These are phyloP conservation scores for Brachylomia viminalis DNA, from an alignment of 2,888 invertebrate genomes.

Conservation along the genomic window DNA sequence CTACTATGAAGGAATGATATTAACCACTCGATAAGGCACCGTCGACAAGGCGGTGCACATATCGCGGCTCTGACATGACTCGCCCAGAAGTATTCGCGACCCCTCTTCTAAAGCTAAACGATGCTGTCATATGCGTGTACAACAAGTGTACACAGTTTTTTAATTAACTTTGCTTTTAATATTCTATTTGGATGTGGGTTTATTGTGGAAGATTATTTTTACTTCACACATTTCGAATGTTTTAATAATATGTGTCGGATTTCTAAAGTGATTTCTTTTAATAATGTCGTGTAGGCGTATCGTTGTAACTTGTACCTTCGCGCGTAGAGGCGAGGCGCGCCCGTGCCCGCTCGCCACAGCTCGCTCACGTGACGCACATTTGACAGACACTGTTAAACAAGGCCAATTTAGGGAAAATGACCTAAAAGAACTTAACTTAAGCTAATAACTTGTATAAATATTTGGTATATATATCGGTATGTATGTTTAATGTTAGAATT, in stretches of 20 bases:
- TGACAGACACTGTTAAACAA: slow-evolving; percentile 88
- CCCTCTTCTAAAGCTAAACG: slow-evolving; percentile 75
- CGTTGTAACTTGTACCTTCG: slow-evolving; percentile 52
- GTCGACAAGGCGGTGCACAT: slow-evolving; percentile 37
- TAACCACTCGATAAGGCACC: slow-evolving; percentile 60
- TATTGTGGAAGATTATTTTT: slow-evolving; percentile 81
- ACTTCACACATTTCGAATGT: slow-evolving; percentile 75
- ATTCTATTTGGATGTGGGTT: slow-evolving; percentile 89
- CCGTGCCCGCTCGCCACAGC: slow-evolving; percentile 66
- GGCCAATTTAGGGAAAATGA: slow-evolving; percentile 89
- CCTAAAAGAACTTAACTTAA: slow-evolving; percentile 90
- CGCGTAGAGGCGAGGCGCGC: slow-evolving; percentile 57
- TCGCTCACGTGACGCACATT: slow-evolving; percentile 77
- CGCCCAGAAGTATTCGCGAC: slow-evolving; percentile 78
- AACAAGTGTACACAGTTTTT: slow-evolving; percentile 76
- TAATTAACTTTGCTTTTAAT: slow-evolving; percentile 83
- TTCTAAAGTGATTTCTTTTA: slow-evolving; percentile 87
- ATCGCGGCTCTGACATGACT: slow-evolving; percentile 52
- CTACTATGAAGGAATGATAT: slow-evolving; percentile 71
- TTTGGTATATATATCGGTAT: slow-evolving; percentile 90
- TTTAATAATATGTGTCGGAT: slow-evolving; percentile 75
- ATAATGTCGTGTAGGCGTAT: slow-evolving; percentile 76
- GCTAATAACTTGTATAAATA: slow-evolving; percentile 91
- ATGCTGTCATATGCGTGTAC: slow-evolving; percentile 75
- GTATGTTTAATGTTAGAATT: slow-evolving; percentile 91